Conservation (phyloP, 2,113 vertebrate genomes). For the Brachionichthys hirsutus region DNA sequence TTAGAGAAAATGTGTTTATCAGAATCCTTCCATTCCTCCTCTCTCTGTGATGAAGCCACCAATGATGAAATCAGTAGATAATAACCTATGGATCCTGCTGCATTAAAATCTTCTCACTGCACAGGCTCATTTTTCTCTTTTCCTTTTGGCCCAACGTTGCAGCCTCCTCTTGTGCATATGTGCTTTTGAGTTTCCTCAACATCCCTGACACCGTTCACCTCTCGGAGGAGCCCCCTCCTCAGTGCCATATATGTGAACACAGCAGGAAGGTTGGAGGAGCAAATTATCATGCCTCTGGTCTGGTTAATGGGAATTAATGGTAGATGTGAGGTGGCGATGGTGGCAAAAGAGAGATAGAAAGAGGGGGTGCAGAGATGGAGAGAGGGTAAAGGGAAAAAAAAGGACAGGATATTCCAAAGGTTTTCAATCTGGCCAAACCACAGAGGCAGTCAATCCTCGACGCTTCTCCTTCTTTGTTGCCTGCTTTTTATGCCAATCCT, state of each 20-base stretch:
- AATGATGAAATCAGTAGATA: background rate
- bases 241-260: slow-evolving; percentile 25
- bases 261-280: slow-evolving; percentile 37
- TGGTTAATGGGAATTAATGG: slow-evolving; percentile 62
- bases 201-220: slow-evolving; percentile 4
- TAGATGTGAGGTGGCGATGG: slow-evolving; percentile 11
- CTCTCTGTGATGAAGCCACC: background rate
- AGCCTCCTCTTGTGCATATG: background rate
- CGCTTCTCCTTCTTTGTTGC: slow-evolving; percentile 11
- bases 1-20: background rate
- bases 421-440: slow-evolving; percentile 42
- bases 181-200: slow-evolving; percentile 33
- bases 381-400: background rate
- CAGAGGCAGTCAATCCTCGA: slow-evolving; percentile 37
- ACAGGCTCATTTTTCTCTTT: too few relatives aligned
- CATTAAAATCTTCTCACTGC: background rate
- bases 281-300: slow-evolving; percentile 58
- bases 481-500: slow-evolving; percentile 28
- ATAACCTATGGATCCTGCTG: background rate
- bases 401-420: slow-evolving; percentile 15
- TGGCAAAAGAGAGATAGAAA: background rate
- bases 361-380: background rate
- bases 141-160: too few relatives aligned
- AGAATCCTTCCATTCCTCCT: background rate
- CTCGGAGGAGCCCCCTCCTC: slow-evolving; percentile 18